A percentile compares a stretch with the other conserved stretches of the same genome.
Evolutionary conservation across 2,888 invertebrate species (phyloP).

Genomic region (Minunthozetes semirufus): DNA sequence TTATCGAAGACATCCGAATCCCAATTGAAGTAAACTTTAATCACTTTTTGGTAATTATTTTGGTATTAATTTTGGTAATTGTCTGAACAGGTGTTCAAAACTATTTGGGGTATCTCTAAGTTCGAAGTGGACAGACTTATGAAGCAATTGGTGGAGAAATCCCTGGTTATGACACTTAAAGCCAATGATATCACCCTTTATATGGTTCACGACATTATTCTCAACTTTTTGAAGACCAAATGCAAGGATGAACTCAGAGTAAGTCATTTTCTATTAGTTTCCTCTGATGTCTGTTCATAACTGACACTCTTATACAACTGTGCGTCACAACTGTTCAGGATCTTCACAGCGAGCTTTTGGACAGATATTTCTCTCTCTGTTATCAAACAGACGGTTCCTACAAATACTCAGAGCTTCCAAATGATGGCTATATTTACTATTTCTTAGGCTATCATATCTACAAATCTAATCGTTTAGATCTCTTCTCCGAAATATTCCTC

Average conservation of each 20-base stretch:
- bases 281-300: not conserved
- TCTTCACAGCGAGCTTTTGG: slow-evolving; percentile 23
- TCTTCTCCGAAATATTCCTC: slow-evolving; percentile 59
- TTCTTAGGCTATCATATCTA: slow-evolving; percentile 65
- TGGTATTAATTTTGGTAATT: not conserved
- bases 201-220: slow-evolving; percentile 63
- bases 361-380: slow-evolving; percentile 2
- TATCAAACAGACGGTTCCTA: slow-evolving; percentile 40
- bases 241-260: slow-evolving; percentile 30
- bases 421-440: slow-evolving; percentile 66
- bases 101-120: slow-evolving; percentile 52
- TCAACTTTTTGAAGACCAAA: slow-evolving; percentile 56
- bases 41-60: too few species aligned
- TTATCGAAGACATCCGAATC: slow-evolving; percentile 64
- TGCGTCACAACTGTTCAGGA: slow-evolving; percentile 10
- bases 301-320: too few species aligned
- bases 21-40: slow-evolving; percentile 57
- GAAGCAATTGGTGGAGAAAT: slow-evolving; percentile 60
- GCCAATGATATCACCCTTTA: slow-evolving; percentile 51
- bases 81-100: slow-evolving; percentile 50
- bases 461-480: slow-evolving; percentile 51
- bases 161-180: slow-evolving; percentile 51
- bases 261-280: slow-evolving; percentile 13
- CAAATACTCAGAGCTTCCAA: slow-evolving; percentile 57
- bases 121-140: slow-evolving; percentile 58